phyloP scores from a whole-genome alignment of 1,140 invertebrate genomes.

The Drosophila malerkotliana region DNA sequence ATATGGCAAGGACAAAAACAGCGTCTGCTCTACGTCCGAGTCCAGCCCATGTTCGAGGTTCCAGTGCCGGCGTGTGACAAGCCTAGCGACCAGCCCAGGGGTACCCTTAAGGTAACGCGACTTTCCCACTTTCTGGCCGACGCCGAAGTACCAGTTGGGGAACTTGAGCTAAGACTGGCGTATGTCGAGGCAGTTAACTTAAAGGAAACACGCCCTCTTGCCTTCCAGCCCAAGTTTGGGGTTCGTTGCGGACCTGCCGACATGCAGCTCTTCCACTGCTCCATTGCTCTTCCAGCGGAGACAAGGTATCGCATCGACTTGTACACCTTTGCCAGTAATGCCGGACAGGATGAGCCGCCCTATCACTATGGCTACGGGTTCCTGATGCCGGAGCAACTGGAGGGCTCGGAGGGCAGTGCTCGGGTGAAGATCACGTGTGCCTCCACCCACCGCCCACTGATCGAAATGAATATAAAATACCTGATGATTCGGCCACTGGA shows the following conservation, averaged over 20 bases:
- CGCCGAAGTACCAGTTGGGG: conserved; percentile 65
- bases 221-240: conserved; percentile 49
- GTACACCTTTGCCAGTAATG: conserved; percentile 53
- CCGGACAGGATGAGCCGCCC: conserved; percentile 43
- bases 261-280: conserved; percentile 57
- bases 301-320: conserved; percentile 58
- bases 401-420: conserved; percentile 41
- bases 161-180: conserved; percentile 82
- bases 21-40: conserved; percentile 88
- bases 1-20: conserved; percentile 88
- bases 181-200: conserved; percentile 53
- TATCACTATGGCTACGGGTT: conserved; percentile 68
- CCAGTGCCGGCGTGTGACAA: background rate
- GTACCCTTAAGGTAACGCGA: background rate
- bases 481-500: conserved; percentile 45
- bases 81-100: too few species aligned
- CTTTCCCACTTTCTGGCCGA: background rate
- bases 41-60: conserved; percentile 88
- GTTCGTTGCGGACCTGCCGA: conserved; percentile 51
- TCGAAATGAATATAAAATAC: conserved; percentile 52
- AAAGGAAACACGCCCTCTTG: conserved; percentile 19
- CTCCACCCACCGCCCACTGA: conserved; percentile 64
- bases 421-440: conserved; percentile 53
- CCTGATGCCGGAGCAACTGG: conserved; percentile 34
- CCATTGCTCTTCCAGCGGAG: conserved; percentile 19